phyloP scores from a whole-genome alignment of 2,797 vertebrate genomes.

The Cossypha caffra region DNA sequence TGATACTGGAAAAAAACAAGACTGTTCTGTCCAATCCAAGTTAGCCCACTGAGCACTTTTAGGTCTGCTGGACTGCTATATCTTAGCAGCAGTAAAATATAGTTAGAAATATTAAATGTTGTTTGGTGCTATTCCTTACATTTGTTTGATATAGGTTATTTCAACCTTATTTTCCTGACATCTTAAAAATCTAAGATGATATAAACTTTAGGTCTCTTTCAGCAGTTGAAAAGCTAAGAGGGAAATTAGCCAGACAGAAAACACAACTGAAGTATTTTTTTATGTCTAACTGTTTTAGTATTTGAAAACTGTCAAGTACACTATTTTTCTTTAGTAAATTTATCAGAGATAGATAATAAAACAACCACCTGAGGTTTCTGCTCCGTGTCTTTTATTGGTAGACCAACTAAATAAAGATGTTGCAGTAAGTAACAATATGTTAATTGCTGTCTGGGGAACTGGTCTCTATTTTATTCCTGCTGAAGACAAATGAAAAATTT shows the following conservation, averaged over 20 bases:
- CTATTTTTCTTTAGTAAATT: not conserved
- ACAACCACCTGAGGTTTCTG: not conserved
- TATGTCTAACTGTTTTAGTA: not conserved
- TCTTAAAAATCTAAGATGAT: not conserved
- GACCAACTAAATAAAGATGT: not conserved
- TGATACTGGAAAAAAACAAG: not conserved
- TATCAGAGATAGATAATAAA: not conserved
- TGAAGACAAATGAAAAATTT: not conserved
- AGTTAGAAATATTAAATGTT: not conserved
- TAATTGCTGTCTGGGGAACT: not conserved
- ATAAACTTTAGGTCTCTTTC: not conserved
- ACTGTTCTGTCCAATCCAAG: not conserved
- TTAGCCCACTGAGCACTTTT: not conserved
- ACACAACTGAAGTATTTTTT: not conserved
- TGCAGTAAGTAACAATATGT: not conserved
- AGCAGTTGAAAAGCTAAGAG: not conserved
- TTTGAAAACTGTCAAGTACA: not conserved
- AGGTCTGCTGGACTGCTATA: not conserved
- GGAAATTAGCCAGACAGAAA: not conserved
- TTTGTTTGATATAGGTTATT: not conserved
- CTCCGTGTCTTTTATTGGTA: not conserved
- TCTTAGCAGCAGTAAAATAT: not conserved
- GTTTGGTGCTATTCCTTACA: not conserved
- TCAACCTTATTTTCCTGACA: not conserved
- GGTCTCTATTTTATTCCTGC: not conserved